These are phyloP conservation scores for Caradrina clavipalpis DNA, from an alignment of 2,888 invertebrate genomes.

Conservation along the genomic window DNA sequence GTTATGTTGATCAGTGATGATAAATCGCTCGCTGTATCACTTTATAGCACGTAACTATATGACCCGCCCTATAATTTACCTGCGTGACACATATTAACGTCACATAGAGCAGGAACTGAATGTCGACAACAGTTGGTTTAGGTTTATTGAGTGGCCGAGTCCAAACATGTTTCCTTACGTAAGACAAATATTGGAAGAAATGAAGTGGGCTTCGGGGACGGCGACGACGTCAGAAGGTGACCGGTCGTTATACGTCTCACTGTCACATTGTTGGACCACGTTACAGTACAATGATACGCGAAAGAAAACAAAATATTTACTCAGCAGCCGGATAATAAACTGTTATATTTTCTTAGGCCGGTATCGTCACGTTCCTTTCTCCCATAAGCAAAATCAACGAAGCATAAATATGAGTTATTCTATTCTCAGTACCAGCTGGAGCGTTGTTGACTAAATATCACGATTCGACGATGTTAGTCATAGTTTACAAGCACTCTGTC, in stretches of 20 bases:
- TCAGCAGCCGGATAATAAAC: constrained; percentile 13
- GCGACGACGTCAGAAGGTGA: constrained; percentile 33
- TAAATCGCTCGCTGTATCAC: constrained; percentile 32
- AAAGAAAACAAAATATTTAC: constrained; percentile 27
- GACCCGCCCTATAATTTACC: constrained; percentile 32
- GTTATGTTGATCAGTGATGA: constrained; percentile 33
- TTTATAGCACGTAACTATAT: constrained; percentile 17
- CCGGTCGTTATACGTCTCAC: constrained; percentile 20
- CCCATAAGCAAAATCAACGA: constrained; percentile 14
- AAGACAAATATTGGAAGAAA: constrained; percentile 49
- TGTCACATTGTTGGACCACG: constrained; percentile 13
- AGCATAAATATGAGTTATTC: constrained; percentile 14
- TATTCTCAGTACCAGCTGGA: constrained; percentile 17
- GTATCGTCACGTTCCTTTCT: constrained; percentile 5
- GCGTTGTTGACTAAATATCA: constrained; percentile 18
- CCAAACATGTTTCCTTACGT: constrained; percentile 41
- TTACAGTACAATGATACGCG: constrained; percentile 5
- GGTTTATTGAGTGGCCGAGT: constrained; percentile 41
- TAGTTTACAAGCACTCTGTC: constrained; percentile 16
- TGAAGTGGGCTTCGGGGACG: constrained; percentile 29
- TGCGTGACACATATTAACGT: constrained; percentile 22
- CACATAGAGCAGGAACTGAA: constrained; percentile 27
- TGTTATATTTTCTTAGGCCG: constrained; percentile 40
- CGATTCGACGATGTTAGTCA: constrained; percentile 33
- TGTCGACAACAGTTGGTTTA: constrained; percentile 28